Evolutionary conservation across 2,797 vertebrate species (phyloP), one percentile per base, ranked within the genome.

Genomic region (Sebastes glaucus): DNA sequence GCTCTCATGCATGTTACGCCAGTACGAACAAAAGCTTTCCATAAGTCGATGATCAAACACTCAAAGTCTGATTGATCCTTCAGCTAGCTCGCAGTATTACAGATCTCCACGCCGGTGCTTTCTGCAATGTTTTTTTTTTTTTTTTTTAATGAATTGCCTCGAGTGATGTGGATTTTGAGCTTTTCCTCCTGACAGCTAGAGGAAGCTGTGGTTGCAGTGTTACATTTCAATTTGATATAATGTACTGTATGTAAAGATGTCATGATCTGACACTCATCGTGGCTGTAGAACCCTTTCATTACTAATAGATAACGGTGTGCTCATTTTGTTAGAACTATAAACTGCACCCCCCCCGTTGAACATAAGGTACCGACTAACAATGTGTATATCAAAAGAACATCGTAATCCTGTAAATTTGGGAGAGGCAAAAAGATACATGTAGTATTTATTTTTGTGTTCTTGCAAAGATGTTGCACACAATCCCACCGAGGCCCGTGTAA

Each of bases 391-490:
- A 85, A 88, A 89, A 80, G n/a, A 78, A 33, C 38, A 76, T 79
- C 18, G 20, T 71, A 27, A 69, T 66, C 73, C 33, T 85, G 74
- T 87, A 71, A 77, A 85, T 88, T 71, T 25, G n/a, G 49, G 73
- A 76, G 77, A 86, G 65, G 76, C 62, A 87, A 81, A 90, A 83
- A 74, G 28, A 83, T 65, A 82, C 71, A 66, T 78, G 77, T 91
- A 60, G 33, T 91, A 90, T 94, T 94, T 92, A 87, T 92, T 87
- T 90, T 89, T 87, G 77, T 87, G 77, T 92, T 90, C 74, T 84
- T 92, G 90, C 89, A 88, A 92, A 57, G 90, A 86, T 93, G 87
- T 94, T 95, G 92, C 92, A 94, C 94, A 93, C 74, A 76, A 70
- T 89, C 82, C 78, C 74, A 62, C 27, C 7, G 60, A 81, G 72